Evolutionary conservation across 2,888 invertebrate genomes (phyloP), one percentile per base, ranked within the genome.

Genomic region (Panopea generosa): DNA sequence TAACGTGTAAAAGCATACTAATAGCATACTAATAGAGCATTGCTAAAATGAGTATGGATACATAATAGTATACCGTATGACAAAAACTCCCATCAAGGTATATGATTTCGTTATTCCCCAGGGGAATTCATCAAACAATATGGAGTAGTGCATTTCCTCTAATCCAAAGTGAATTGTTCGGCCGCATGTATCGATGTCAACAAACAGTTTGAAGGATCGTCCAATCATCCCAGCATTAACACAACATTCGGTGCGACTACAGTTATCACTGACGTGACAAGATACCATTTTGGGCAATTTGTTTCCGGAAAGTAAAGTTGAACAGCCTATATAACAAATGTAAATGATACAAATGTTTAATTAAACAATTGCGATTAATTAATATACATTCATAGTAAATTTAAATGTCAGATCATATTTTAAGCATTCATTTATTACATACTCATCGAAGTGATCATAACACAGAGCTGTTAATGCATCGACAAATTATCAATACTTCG

Each of bases 201-300:
- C 33, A 16, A 66, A 73, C 16, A 50, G 43, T 18, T 63, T 56
- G 22, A 77, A 52, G 9, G 70, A 66, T 27, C 49, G 55, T 24
- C 62, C 47, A 0, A 83, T 38, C 14, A 66, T 43, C 11, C 38
- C 38, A 2, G 74, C 61, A 56, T 82, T 77, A 0, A 83, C 59
- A 62, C 83, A 83, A 38, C 78, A 78, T 2, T 78, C 69, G 2
- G 81, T 53, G 2, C 62, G 66, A 7, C 73, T 66, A 62, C 83
- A 83, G 14, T 68, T 38, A 16, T 62, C 33, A 22, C 62, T 53
- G 14, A 81, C 62, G 24, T 71, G 63, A 55, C 83, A 83, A 9
- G 81, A 66, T 11, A 71, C 22, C 16, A 43, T 43, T 20, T 47
- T 49, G 4, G 67, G 40, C 43, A 75, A 50, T 11, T 33, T 38